Percentiles rank a stretch among this genome's conserved stretches.
These are phyloP conservation scores for Dendroctonus ponderosae DNA, from an alignment of 1,140 invertebrate genomes.

Conservation along the genomic window DNA sequence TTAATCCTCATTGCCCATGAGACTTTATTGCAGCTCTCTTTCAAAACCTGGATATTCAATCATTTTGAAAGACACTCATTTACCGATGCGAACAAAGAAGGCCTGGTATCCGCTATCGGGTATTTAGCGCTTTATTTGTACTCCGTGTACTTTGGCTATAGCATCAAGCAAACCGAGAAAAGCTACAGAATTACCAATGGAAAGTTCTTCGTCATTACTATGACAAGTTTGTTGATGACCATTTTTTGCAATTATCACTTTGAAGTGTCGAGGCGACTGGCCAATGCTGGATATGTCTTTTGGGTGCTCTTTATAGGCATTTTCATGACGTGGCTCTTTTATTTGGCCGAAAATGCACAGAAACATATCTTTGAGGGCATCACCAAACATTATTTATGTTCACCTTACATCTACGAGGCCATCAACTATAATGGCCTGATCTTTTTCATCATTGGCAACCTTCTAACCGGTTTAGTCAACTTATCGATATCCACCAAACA, in stretches of 20 bases:
- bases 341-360: conserved; percentile 53
- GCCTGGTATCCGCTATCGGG: conserved; percentile 78
- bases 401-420: conserved; percentile 61
- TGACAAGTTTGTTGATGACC: conserved; percentile 54
- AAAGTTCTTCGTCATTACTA: conserved; percentile 50
- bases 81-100: conserved; percentile 85
- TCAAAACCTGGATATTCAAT: conserved; percentile 73
- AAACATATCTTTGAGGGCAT: conserved; percentile 44
- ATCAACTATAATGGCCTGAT: conserved; percentile 74
- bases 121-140: conserved; percentile 81
- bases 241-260: conserved; percentile 54
- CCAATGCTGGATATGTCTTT: conserved; percentile 73
- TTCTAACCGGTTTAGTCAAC: conserved; percentile 79
- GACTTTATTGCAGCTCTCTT: conserved; percentile 59
- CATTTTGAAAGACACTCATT: conserved; percentile 59
- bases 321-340: conserved; percentile 55
- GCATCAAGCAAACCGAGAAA: conserved; percentile 49
- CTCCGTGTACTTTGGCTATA: conserved; percentile 65
- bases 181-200: conserved; percentile 21
- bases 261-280: conserved; percentile 67
- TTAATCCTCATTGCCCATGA: conserved; percentile 67
- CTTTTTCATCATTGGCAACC: conserved; percentile 76
- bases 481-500: conserved; percentile 6
- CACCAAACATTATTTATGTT: conserved; percentile 37
- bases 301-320: conserved; percentile 69